Percentiles rank a stretch among this genome's conserved stretches.
Evolutionary conservation across 2,888 invertebrate species (phyloP).

Genomic region (Agonopterix heracliana): DNA sequence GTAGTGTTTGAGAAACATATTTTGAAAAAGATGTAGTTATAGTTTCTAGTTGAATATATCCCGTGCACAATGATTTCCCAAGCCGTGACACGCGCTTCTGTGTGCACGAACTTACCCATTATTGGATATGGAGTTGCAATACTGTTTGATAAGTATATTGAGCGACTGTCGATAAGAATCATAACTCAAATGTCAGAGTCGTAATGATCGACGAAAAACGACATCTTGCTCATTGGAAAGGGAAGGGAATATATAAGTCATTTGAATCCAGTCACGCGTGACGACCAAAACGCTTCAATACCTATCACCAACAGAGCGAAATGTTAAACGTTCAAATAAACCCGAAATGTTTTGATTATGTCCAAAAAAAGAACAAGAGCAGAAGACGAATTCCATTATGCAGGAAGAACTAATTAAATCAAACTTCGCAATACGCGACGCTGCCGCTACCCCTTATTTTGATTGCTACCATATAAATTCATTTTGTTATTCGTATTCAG

Average conservation of each 20-base stretch:
- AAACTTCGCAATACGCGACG: constrained; percentile 25
- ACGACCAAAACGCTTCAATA: not conserved
- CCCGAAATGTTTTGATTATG: constrained; percentile 28
- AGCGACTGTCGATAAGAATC: too few species aligned
- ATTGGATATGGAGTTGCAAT: too few species aligned
- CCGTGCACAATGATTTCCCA: too few species aligned
- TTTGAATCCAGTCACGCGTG: not conserved
- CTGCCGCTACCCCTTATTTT: constrained; percentile 43
- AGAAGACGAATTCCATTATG: constrained; percentile 41
- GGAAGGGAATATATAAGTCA: not conserved
- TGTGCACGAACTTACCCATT: too few species aligned
- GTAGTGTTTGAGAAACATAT: too few species aligned
- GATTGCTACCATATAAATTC: constrained; percentile 61
- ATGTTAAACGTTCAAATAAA: constrained; percentile 9
- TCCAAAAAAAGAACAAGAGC: constrained; percentile 37
- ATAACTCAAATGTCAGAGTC: not conserved
- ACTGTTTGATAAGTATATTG: too few species aligned
- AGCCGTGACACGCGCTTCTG: too few species aligned
- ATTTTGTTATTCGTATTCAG: constrained; percentile 40
- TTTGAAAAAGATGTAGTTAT: too few species aligned
- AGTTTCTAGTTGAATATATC: too few species aligned
- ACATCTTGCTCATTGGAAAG: too few species aligned
- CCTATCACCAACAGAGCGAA: not conserved
- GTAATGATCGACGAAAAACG: too few species aligned
- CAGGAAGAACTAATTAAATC: constrained; percentile 52